Base-by-base conservation (phyloP, 2,888 invertebrate genomes). In the Epinotia brunnichana region DNA sequence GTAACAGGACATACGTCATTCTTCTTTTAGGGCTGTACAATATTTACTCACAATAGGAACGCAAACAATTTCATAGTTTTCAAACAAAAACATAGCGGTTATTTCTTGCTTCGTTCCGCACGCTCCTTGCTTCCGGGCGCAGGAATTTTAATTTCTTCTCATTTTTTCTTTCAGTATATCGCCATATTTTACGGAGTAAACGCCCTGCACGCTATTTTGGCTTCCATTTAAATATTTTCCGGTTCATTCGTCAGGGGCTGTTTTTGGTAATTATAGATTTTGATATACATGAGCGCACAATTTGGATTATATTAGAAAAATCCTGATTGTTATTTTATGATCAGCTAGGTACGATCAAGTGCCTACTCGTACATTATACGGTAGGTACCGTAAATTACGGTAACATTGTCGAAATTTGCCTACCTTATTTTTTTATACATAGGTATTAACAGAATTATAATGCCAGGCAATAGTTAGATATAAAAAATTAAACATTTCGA, bases 151-250 rank as follows among this genome's bases (percentile, higher is more conserved):
- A 89, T 89, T 89, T 87, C 80, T 78, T 74, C 75, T 78, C 74
- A 83, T 88, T 89, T 87, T 81, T 81, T 81, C 74, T 79, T 81
- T 82, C 77, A 76, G 83, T 84, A 87, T 86, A 88, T 88, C 82
- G 85, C 82, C 88, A 92, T 92, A 93, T 91, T 92, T 93, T 88
- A 91, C 86, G 86, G 85, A 79, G 78, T 84, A 84, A 80, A 82
- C 79, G 78, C 80, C 81, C 84, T 84, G 83, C 87, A 91, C 87
- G 91, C 86, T 90, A 90, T 90, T 92, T 87, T 89, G 85, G 83
- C 89, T 91, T 90, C 89, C 87, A 92, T 92, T 93, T 91, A 89
- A 90, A 90, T 89, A 91, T 92, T 92, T 93, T 92, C 88, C 89
- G 91, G 86, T 88, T 77, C 91, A 92, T 93, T 93, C 90, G 92